Evolutionary conservation across 2,113 vertebrate species (phyloP).

Genomic region (Regulus satrapa): DNA sequence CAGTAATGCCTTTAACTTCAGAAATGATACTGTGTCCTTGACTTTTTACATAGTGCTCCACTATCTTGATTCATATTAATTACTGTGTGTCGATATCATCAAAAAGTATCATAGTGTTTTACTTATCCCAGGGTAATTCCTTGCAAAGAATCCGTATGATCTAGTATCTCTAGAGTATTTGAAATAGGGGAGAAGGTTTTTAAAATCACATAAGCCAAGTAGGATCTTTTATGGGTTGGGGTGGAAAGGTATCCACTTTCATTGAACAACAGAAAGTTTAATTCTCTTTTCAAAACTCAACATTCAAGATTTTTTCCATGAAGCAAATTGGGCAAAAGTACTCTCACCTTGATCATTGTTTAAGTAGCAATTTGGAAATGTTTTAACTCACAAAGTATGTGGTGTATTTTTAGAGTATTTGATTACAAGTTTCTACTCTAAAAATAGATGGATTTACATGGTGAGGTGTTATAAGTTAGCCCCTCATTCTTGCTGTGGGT

Average conservation of each 20-base stretch:
- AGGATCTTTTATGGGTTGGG: neutral
- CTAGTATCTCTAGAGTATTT: constrained; percentile 13
- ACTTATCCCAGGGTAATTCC: constrained; percentile 72
- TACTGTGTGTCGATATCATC: constrained; percentile 55
- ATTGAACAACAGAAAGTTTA: neutral
- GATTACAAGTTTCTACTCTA: neutral
- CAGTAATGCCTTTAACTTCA: neutral
- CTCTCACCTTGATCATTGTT: neutral
- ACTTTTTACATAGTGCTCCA: constrained; percentile 71
- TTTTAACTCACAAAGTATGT: neutral
- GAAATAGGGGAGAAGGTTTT: neutral
- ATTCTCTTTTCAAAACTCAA: neutral
- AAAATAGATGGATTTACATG: neutral
- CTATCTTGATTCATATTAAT: constrained; percentile 73
- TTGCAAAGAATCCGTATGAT: constrained; percentile 61
- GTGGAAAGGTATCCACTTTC: neutral
- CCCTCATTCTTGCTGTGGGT: neutral
- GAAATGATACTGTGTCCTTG: neutral
- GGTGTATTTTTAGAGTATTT: neutral
- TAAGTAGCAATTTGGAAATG: neutral
- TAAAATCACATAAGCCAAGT: neutral
- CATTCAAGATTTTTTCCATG: neutral
- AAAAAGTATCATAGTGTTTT: constrained; percentile 72
- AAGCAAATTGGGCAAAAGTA: neutral
- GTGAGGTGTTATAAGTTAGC: neutral